phyloP scores from a whole-genome alignment of 2,797 vertebrate genomes.

The Intellagama lesueurii region DNA sequence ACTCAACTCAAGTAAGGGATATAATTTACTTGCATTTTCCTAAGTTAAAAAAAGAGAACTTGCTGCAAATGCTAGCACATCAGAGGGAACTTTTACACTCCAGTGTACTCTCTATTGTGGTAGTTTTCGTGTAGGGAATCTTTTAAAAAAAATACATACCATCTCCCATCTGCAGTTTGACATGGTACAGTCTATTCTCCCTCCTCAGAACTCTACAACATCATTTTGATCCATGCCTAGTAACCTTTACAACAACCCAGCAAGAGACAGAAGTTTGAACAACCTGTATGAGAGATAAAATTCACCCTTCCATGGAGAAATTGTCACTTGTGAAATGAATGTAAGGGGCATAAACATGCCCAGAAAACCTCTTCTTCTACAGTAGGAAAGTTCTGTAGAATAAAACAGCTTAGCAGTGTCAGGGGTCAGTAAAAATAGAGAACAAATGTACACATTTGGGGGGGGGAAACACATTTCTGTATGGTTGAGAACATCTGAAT shows the following conservation, averaged over 20 bases:
- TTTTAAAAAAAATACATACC: not conserved
- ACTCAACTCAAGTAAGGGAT: not conserved
- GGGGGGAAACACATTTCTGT: conserved; percentile 58
- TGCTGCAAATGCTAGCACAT: not conserved
- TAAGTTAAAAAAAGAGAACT: not conserved
- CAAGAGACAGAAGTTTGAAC: not conserved
- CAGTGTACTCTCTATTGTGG: not conserved
- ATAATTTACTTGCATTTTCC: no score
- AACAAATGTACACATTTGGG: conserved; percentile 33
- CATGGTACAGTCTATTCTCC: not conserved
- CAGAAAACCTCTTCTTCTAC: conserved; percentile 52
- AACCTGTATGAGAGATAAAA: not conserved
- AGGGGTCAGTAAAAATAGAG: conserved; percentile 41
- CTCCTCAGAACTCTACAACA: not conserved
- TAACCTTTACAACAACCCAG: not conserved
- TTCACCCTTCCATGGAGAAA: conserved; percentile 28
- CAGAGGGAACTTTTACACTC: not conserved
- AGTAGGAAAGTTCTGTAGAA: conserved; percentile 32
- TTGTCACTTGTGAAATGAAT: conserved; percentile 50
- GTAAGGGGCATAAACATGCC: conserved; percentile 63
- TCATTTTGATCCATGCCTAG: not conserved
- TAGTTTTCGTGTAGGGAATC: not conserved
- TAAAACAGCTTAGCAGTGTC: conserved; percentile 42
- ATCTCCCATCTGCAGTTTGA: not conserved
- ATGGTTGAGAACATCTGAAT: conserved; percentile 67